Percentiles rank a stretch among this genome's conserved stretches.
phyloP scores from a whole-genome alignment of 2,888 invertebrate species.

The Trissolcus japonicus region DNA sequence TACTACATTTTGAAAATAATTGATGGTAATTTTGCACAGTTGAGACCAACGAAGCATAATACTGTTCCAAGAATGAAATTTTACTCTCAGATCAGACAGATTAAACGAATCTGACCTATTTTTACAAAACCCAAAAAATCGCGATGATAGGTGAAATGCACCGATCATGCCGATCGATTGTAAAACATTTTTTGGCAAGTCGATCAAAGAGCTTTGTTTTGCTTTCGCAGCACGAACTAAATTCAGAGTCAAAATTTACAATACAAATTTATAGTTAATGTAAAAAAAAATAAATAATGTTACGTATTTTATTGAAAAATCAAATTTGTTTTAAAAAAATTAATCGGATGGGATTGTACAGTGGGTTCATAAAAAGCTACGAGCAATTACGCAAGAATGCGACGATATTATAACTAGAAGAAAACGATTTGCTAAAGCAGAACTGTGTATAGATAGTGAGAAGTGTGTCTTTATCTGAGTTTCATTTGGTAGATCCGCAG shows the following conservation, averaged over 20 bases:
- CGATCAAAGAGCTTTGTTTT: too few species aligned
- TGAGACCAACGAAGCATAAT: conserved; percentile 52
- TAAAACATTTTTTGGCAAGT: neutral
- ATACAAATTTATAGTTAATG: too few species aligned
- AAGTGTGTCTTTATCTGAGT: conserved; percentile 52
- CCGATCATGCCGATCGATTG: too few species aligned
- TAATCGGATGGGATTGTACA: too few species aligned
- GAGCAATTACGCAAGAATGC: conserved; percentile 15
- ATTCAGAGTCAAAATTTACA: too few species aligned
- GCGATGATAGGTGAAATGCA: neutral
- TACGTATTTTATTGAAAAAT: too few species aligned
- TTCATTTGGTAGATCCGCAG: conserved; percentile 60
- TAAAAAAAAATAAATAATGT: too few species aligned
- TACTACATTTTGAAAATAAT: conserved; percentile 54
- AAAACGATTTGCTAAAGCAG: conserved; percentile 35
- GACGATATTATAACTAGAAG: conserved; percentile 28
- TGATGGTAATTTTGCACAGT: conserved; percentile 48
- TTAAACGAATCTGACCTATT: conserved; percentile 22
- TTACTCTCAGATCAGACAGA: conserved; percentile 30
- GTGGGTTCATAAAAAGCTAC: neutral
- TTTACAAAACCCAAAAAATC: conserved; percentile 13
- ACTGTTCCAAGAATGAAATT: conserved; percentile 43
- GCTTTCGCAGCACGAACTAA: too few species aligned
- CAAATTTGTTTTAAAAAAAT: too few species aligned
- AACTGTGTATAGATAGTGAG: conserved; percentile 45